Conservation (phyloP, 2,888 invertebrate species). For the Sylvicola fuscatus region DNA sequence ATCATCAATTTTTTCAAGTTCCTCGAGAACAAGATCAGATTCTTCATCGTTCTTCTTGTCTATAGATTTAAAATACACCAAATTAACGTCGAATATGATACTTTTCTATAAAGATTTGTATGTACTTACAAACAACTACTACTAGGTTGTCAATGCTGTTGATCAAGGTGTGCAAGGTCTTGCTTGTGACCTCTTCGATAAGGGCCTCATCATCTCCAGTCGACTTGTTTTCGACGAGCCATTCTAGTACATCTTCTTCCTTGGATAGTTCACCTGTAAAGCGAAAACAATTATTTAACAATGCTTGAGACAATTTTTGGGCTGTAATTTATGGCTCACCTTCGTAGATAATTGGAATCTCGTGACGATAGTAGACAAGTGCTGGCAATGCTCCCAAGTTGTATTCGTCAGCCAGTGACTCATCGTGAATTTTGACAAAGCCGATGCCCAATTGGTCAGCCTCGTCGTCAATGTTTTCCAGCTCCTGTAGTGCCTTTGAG, state of each 20-base stretch:
- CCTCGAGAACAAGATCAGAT: constrained; percentile 64
- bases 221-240: constrained; percentile 83
- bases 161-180: constrained; percentile 70
- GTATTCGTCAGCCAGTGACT: constrained; percentile 78
- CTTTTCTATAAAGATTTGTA: background rate
- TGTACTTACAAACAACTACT: constrained; percentile 69
- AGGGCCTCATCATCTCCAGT: constrained; percentile 87
- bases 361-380: constrained; percentile 82
- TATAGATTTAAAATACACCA: constrained; percentile 21
- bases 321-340: constrained; percentile 31
- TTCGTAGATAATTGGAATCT: constrained; percentile 88
- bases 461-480: constrained; percentile 89
- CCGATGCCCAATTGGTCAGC: constrained; percentile 87
- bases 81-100: constrained; percentile 1
- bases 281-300: background rate
- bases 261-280: constrained; percentile 58
- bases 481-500: constrained; percentile 69
- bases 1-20: constrained; percentile 83
- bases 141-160: constrained; percentile 80
- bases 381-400: constrained; percentile 74
- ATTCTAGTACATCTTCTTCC: constrained; percentile 83
- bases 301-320: background rate
- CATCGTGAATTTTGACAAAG: constrained; percentile 86
- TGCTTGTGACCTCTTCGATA: constrained; percentile 84
- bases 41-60: constrained; percentile 82